A percentile compares a stretch with the other conserved stretches of the same genome.
Conservation (phyloP, 2,888 invertebrate genomes). For the Cryptocephalus primarius region DNA sequence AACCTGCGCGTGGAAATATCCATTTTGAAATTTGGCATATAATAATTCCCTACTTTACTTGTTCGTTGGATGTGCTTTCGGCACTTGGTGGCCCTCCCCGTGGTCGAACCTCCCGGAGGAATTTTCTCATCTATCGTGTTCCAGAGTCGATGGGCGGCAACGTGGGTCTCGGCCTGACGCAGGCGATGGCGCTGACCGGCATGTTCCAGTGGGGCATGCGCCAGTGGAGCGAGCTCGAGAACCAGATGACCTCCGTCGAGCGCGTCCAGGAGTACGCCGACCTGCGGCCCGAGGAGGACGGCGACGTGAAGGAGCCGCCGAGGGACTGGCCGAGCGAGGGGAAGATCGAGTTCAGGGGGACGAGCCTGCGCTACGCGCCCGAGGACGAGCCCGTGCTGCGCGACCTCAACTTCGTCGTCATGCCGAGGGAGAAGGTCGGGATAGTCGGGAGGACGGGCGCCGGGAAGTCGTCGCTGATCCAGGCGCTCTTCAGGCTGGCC, state of each 20-base stretch:
- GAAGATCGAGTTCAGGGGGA: conserved; percentile 52
- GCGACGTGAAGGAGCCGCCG: conserved; percentile 36
- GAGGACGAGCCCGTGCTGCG: conserved; percentile 62
- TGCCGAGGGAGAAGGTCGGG: conserved; percentile 61
- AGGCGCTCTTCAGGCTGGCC: conserved; percentile 70
- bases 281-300: conserved; percentile 46
- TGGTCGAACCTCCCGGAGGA: too few species aligned
- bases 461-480: conserved; percentile 65
- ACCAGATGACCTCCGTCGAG: conserved; percentile 86
- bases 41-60: too few species aligned
- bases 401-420: conserved; percentile 53
- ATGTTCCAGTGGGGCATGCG: conserved; percentile 82
- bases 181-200: conserved; percentile 31
- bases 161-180: conserved; percentile 34
- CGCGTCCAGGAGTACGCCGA: conserved; percentile 71
- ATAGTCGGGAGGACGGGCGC: conserved; percentile 76
- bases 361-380: conserved; percentile 61
- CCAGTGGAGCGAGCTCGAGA: conserved; percentile 40
- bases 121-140: conserved; percentile 2
- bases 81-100: too few species aligned
- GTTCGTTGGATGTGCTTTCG: too few species aligned
- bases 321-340: conserved; percentile 65
- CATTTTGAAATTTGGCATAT: too few species aligned
- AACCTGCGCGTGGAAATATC: too few species aligned
- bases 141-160: conserved; percentile 31